Evolutionary conservation across 1,140 invertebrate species (phyloP), one percentile per base, ranked within the genome.

Genomic region (Hyphantria cunea): DNA sequence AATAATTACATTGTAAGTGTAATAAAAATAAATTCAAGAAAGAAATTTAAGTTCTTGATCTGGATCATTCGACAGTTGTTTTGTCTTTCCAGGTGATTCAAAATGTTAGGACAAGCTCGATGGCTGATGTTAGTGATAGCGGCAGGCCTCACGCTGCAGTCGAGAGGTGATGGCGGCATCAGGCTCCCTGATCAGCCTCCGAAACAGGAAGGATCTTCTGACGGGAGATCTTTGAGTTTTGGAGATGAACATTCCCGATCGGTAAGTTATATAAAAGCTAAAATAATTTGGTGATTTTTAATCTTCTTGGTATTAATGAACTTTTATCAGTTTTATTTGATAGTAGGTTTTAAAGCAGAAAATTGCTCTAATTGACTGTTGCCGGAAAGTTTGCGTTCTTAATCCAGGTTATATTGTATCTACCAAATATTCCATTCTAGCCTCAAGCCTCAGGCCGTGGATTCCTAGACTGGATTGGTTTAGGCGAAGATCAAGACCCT

Each of bases 401-500:
- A n/a, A n/a, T n/a, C n/a, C n/a, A n/a, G n/a, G 17, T 25, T 25
- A 3, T 25, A 3, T 5, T 25, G 5, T 25, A 25, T 25, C 17
- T 3, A 25, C 17, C 17, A 25, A 25, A 25, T 25, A 3, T 25
- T 12, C 41, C n/a, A 44, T 75, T 82, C 6, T 70, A 90, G 88
- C 83, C 82, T 11, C 77, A 89, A 70, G 83, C 86, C 0, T 91
- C 93, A 79, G 94, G 94, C 5, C 93, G 94, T 66, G 92, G 94
- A 71, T 85, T 90, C 0, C 85, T 96, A 14, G 94, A 96, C 77
- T 95, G 94, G 92, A 93, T 96, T 17, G 95, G 95, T 6, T 80
- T 96, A 12, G 94, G 94, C 4, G 94, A 94, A 48, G 92, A 96
- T 58, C 92, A 94, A 6, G 95, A 96, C 90, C 95, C 95, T 0